Conservation (phyloP, 1,140 invertebrate genomes). For the Pachyrhynchus sulphureomaculatus region DNA sequence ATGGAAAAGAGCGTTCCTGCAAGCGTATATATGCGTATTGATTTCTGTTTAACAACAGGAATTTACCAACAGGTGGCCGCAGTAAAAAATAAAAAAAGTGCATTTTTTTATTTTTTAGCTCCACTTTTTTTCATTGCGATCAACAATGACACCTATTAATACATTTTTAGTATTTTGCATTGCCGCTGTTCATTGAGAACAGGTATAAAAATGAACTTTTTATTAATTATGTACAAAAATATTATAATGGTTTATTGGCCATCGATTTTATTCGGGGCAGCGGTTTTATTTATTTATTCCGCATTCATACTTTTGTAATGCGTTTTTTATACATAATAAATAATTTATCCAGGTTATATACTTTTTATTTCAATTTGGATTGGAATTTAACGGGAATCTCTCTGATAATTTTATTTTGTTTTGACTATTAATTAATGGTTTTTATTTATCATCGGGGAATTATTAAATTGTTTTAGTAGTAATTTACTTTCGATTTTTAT, state of each 20-base stretch:
- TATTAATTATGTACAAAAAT: slow-evolving; percentile 41
- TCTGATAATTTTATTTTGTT: slow-evolving; percentile 10
- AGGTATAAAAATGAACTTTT: slow-evolving; percentile 36
- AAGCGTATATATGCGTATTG: slow-evolving; percentile 26
- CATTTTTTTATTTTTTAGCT: slow-evolving; percentile 35
- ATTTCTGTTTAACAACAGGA: slow-evolving; percentile 35
- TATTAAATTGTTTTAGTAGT: not conserved
- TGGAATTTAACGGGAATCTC: not conserved
- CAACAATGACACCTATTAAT: slow-evolving; percentile 50
- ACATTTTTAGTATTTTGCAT: slow-evolving; percentile 43
- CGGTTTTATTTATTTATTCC: slow-evolving; percentile 25
- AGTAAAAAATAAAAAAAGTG: slow-evolving; percentile 34
- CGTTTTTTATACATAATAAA: slow-evolving; percentile 23
- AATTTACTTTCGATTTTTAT: slow-evolving; percentile 1
- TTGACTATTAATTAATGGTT: slow-evolving; percentile 10
- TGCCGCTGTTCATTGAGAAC: slow-evolving; percentile 41
- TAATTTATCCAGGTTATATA: slow-evolving; percentile 11
- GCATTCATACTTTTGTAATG: slow-evolving; percentile 17
- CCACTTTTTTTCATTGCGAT: slow-evolving; percentile 44
- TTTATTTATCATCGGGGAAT: slow-evolving; percentile 4
- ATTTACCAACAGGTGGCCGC: slow-evolving; percentile 46
- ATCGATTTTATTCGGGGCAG: slow-evolving; percentile 29
- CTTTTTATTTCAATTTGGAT: slow-evolving; percentile 4
- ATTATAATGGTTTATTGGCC: slow-evolving; percentile 34
- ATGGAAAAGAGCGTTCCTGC: not conserved